Base-by-base conservation (phyloP, 2,888 invertebrate species). In the Leucoptera coffeella region DNA sequence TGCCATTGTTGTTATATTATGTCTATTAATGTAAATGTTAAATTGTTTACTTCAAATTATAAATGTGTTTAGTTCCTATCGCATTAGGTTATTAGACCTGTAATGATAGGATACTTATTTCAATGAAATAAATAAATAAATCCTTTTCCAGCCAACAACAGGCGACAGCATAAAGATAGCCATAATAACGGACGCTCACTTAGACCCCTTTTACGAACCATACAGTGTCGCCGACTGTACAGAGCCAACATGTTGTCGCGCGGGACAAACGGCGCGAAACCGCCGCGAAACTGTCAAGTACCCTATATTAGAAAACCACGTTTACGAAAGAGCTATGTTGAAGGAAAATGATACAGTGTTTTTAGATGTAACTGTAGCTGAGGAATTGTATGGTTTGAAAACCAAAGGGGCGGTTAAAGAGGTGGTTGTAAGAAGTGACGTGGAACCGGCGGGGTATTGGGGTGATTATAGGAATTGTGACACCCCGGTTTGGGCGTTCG, bases 381-480 rank as follows among this genome's bases (percentile, higher is more conserved):
- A 17, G 9, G 6, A 6, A 7, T 6, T 17, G 6, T n/a, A n/a
- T n/a, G n/a, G n/a, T n/a, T n/a, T n/a, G n/a, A n/a, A n/a, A n/a
- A n/a, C n/a, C n/a, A 6, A 9, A 7, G 17, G 9, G 9, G 17
- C 17, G 9, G 9, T 7, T 6, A 17, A 17, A 9, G 6, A 7
- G 17, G 9, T 9, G 9, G 6, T 7, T 7, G 9, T 9, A 6
- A 17, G 17, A 17, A 17, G 17, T 7, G 6, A 39, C 13, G 31
- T 44, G 1, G 38, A 35, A 2, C 64, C 64, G 0, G 88, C 90
- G 1, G 88, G 89, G 0, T 77, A 65, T 38, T 91, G 88, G 87
- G 90, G 90, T 2, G 85, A 86, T 45, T 86, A 83, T 38, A 72
- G 82, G 27, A 59, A 75, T 29, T 92, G 91, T 42, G 91, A 92